Evolutionary conservation across 2,797 vertebrate genomes (phyloP).

Genomic region (Clarias platycephalus): DNA sequence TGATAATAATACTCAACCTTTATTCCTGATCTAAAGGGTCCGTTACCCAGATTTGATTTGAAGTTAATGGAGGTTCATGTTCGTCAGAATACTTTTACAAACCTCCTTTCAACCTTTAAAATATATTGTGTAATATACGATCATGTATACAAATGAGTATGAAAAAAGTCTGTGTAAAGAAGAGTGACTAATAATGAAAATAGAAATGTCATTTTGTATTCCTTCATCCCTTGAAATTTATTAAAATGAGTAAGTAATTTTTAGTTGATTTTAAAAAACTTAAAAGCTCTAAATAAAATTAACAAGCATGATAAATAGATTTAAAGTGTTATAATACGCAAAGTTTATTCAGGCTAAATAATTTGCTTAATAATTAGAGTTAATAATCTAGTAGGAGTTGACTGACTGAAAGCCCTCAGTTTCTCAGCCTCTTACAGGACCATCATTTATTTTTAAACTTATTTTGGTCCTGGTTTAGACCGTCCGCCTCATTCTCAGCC

Average conservation of each 20-base stretch:
- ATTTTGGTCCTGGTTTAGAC: background rate
- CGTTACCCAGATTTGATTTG: no score
- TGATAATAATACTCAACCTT: no score
- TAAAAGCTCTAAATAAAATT: background rate
- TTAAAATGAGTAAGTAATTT: background rate
- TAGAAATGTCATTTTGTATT: background rate
- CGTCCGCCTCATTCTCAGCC: background rate
- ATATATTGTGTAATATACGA: no score
- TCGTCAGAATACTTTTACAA: no score
- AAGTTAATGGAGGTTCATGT: no score
- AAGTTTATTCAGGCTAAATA: background rate
- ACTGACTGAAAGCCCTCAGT: no score
- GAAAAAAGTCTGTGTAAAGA: background rate
- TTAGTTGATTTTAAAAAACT: background rate
- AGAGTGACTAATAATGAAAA: background rate
- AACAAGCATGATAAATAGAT: background rate
- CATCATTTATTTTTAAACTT: background rate
- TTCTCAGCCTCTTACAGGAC: background rate
- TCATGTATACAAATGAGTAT: no score
- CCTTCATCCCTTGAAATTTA: background rate
- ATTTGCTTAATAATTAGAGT: background rate
- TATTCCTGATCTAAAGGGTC: no score
- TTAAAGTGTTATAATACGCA: no score
- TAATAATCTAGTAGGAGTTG: background rate
- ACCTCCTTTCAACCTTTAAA: no score